phyloP scores from a whole-genome alignment of 1,140 invertebrate genomes.

The Drosophila punjabiensis region DNA sequence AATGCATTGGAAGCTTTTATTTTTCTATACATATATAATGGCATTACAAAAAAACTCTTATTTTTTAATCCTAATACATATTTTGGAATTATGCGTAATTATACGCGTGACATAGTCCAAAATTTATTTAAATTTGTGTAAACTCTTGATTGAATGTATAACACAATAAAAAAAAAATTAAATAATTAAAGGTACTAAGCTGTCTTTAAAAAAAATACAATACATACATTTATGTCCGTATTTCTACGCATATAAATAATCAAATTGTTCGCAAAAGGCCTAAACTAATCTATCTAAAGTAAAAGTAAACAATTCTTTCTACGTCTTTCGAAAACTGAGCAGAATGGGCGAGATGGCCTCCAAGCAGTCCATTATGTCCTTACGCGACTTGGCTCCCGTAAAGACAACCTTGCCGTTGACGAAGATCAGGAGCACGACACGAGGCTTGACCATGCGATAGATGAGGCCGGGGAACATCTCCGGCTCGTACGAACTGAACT shows the following conservation, averaged over 20 bases:
- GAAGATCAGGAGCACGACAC: conserved; percentile 98
- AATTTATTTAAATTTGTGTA: neutral
- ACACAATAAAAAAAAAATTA: neutral
- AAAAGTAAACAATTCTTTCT: conserved; percentile 8
- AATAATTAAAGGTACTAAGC: neutral
- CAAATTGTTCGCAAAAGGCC: conserved; percentile 46
- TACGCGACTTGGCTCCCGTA: conserved; percentile 97
- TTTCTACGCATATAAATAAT: conserved; percentile 6
- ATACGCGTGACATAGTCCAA: neutral
- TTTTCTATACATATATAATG: neutral
- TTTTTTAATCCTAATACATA: neutral
- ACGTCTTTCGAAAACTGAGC: conserved; percentile 96
- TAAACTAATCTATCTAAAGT: conserved; percentile 21
- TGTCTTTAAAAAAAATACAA: neutral
- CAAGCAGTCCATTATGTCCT: conserved; percentile 97
- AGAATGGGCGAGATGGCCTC: conserved; percentile 98
- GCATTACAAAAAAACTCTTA: too few species aligned
- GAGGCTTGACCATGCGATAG: conserved; percentile 98
- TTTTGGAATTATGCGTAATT: too few species aligned
- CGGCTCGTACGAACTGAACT: conserved; percentile 97
- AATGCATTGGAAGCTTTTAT: conserved; percentile 1
- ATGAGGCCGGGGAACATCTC: conserved; percentile 98
- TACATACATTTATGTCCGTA: too few species aligned
- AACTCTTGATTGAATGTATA: neutral
- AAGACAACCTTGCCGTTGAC: conserved; percentile 99